Base-by-base conservation (phyloP, 2,888 invertebrate genomes). In the Syrista parreyssii region DNA sequence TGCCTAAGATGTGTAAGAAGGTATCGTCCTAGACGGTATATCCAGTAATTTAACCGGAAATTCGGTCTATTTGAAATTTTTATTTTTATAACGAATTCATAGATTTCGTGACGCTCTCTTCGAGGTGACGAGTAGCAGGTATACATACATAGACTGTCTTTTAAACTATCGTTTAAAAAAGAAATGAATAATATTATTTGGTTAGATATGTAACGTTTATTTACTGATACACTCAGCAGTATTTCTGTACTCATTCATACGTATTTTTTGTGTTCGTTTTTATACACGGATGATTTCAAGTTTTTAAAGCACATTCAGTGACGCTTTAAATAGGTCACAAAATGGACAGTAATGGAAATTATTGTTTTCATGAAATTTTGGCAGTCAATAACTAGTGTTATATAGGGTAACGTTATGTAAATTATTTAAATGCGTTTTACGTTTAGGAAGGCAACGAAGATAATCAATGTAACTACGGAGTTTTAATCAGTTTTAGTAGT, bases 361-460 rank as follows among this genome's bases (percentile, higher is more conserved):
- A 71, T 12, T n/a, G 3, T 71, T 32, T 71, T 33, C 33, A 32
- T 71, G 31, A 71, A 31, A 33, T 71, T 71, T 71, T 9, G 15
- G 12, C 71, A 71, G 71, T 71, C 31, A 32, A 6, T 71, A 31
- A 11, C 6, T 32, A 31, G 12, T 71, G 71, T 12, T 32, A 30
- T 15, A 33, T 71, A 31, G 31, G 11, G 31, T 71, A 33, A 23
- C 9, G 55, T 55, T 55, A 9, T 55, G 2, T 55, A 71, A 71
- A 71, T 71, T 71, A 71, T 71, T 71, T 31, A 71, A 33, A 32
- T 33, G 32, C 71, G 32, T 71, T 71, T 33, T 71, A 31, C 71
- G 31, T 55, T 55, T 55, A 23, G 55, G 2, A 55, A 55, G 23
- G 55, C 55, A 55, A 55, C 55, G 55, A 55, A 55, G 55, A 55